A percentile compares a stretch with the other conserved stretches of the same genome.
Conservation (phyloP, 2,797 vertebrate genomes). For the Craterocephalus amniculus region DNA sequence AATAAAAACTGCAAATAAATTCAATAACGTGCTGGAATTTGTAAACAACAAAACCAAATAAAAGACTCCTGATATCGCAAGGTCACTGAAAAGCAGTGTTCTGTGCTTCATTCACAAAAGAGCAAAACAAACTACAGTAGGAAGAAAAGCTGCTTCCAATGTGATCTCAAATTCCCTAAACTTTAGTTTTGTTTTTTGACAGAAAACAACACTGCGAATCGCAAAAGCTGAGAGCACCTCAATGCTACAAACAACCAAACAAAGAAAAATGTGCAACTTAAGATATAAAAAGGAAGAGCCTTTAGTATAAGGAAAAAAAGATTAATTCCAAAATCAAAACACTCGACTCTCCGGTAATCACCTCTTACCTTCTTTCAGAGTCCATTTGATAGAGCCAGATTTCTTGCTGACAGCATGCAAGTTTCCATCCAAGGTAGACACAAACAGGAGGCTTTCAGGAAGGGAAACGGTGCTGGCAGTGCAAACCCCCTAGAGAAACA, state of each 20-base stretch:
- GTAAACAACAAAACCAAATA: neutral
- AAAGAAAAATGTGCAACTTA: too few relatives aligned
- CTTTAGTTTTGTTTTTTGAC: too few relatives aligned
- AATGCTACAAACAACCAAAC: neutral
- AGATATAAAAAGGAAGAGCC: too few relatives aligned
- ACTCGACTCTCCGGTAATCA: neutral
- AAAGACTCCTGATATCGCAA: neutral
- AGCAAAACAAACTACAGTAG: neutral
- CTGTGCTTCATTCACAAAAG: neutral
- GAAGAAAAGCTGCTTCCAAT: neutral
- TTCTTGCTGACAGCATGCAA: conserved; percentile 96
- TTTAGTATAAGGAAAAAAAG: neutral
- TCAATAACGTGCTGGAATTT: neutral
- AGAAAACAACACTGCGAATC: neutral
- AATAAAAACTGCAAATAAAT: neutral
- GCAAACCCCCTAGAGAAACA: conserved; percentile 80
- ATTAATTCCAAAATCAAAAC: conserved; percentile 1
- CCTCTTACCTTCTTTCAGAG: conserved; percentile 94
- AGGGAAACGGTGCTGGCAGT: conserved; percentile 89
- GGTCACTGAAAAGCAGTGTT: too few relatives aligned
- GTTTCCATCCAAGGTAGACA: conserved; percentile 96
- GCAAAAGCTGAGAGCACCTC: neutral
- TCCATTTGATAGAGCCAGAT: conserved; percentile 96
- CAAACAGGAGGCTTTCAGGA: conserved; percentile 94
- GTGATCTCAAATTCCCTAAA: neutral